Conservation (phyloP, 64 coral and sea anemone genomes). For the Pachyseris speciosa region DNA sequence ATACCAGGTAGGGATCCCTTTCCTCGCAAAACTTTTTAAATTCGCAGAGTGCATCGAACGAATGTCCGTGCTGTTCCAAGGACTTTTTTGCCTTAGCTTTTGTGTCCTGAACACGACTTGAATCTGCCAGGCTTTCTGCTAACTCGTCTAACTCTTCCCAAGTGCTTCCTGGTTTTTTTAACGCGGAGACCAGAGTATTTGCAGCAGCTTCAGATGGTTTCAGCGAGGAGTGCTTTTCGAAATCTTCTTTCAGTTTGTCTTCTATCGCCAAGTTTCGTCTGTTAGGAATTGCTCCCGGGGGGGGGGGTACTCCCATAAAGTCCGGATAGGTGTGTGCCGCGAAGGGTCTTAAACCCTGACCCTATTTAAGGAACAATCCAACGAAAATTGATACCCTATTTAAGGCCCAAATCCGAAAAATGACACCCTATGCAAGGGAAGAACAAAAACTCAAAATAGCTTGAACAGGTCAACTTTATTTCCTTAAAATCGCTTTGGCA, state of each 20-base stretch:
- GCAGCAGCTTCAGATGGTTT: conserved; percentile 33
- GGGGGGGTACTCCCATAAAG: too few species aligned
- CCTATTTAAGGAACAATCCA: too few species aligned
- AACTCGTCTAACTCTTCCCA: conserved; percentile 55
- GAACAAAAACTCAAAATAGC: too few species aligned
- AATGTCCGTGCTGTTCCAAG: conserved; percentile 28
- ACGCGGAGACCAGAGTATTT: conserved; percentile 16
- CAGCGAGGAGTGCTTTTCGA: conserved; percentile 4
- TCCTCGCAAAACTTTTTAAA: conserved; percentile 17
- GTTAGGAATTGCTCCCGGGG: too few species aligned
- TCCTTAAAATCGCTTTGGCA: too few species aligned
- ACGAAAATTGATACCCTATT: too few species aligned
- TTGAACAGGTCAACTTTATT: too few species aligned
- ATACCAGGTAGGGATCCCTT: conserved; percentile 38
- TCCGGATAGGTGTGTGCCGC: too few species aligned
- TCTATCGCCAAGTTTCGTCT: background rate
- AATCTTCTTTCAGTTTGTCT: background rate
- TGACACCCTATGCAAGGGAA: too few species aligned
- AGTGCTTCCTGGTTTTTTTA: background rate
- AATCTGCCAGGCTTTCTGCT: conserved; percentile 24
- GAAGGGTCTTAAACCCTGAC: too few species aligned
- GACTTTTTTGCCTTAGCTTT: conserved; percentile 48
- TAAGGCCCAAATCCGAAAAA: too few species aligned
- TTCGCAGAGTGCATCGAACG: conserved; percentile 51
- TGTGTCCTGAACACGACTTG: background rate